Conservation (phyloP, 2,888 invertebrate species). For the Agonopterix subpropinquella region DNA sequence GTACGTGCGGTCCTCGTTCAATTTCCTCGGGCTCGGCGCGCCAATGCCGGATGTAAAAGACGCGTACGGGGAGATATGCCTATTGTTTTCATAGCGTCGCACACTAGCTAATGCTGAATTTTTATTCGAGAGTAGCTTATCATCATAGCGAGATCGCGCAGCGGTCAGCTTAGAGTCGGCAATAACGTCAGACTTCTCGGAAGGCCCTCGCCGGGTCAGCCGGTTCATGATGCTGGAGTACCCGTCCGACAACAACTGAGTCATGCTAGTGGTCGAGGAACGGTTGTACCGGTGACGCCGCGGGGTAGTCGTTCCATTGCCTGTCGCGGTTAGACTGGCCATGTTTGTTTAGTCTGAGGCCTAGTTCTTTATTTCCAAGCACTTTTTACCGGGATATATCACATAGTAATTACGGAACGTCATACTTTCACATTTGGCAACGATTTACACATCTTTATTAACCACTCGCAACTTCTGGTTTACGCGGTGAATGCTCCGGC, state of each 20-base stretch:
- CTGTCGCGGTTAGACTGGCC: slow-evolving; percentile 55
- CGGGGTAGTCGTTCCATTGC: slow-evolving; percentile 61
- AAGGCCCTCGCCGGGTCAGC: slow-evolving; percentile 86
- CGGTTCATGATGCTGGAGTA: slow-evolving; percentile 90
- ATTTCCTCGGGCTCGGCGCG: slow-evolving; percentile 38
- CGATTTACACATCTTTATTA: slow-evolving; percentile 2
- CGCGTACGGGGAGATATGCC: slow-evolving; percentile 58
- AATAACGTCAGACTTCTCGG: slow-evolving; percentile 78
- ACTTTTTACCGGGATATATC: slow-evolving; percentile 54
- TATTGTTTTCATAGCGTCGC: slow-evolving; percentile 62
- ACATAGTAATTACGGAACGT: slow-evolving; percentile 47
- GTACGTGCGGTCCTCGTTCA: slow-evolving; percentile 57
- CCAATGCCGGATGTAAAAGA: slow-evolving; percentile 43
- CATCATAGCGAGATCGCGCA: slow-evolving; percentile 56
- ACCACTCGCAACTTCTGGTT: slow-evolving; percentile 13
- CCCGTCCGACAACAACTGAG: slow-evolving; percentile 90
- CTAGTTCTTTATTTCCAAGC: slow-evolving; percentile 22
- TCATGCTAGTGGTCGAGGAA: slow-evolving; percentile 86
- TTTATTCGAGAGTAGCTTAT: slow-evolving; percentile 52
- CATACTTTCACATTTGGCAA: slow-evolving; percentile 41
- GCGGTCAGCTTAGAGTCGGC: slow-evolving; percentile 46
- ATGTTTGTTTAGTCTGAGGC: slow-evolving; percentile 25
- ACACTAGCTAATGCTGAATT: slow-evolving; percentile 52
- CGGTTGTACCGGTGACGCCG: slow-evolving; percentile 85
- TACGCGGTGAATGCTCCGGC: slow-evolving; percentile 38